These are phyloP conservation scores for Pristionchus exspectatus DNA, from an alignment of 2,888 invertebrate species.

Conservation along the genomic window DNA sequence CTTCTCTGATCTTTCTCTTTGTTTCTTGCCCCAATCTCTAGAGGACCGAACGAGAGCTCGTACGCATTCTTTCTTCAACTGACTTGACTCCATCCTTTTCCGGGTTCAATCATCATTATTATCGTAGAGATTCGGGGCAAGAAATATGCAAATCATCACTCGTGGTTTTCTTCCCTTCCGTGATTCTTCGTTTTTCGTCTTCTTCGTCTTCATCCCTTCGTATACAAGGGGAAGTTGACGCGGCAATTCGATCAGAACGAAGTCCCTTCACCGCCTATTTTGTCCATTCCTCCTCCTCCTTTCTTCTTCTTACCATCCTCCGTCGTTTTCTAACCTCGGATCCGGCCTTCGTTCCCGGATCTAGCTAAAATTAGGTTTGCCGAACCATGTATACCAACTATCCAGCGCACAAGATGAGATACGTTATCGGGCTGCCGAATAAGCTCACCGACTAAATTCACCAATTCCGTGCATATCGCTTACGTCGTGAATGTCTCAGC, in stretches of 20 bases:
- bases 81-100: not conserved
- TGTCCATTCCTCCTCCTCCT: not conserved
- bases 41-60: conserved; percentile 18
- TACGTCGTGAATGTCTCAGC: not conserved
- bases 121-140: not conserved
- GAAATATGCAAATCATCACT: not conserved
- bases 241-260: conserved; percentile 18
- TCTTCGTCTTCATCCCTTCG: not conserved
- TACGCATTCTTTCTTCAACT: not conserved
- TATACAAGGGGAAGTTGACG: conserved; percentile 32
- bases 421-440: too few species aligned
- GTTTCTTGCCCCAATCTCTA: not conserved
- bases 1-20: conserved; percentile 57
- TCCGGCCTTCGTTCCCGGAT: not conserved
- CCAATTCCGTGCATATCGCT: not conserved
- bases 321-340: conserved; percentile 20
- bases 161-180: not conserved
- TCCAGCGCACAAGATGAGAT: too few species aligned
- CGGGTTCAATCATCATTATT: not conserved
- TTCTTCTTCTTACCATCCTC: not conserved
- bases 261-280: not conserved
- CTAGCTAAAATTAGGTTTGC: not conserved
- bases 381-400: too few species aligned
- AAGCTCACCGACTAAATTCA: too few species aligned
- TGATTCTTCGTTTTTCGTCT: not conserved